Conservation (phyloP, 2,113 vertebrate genomes). For the Narcine bancroftii region DNA sequence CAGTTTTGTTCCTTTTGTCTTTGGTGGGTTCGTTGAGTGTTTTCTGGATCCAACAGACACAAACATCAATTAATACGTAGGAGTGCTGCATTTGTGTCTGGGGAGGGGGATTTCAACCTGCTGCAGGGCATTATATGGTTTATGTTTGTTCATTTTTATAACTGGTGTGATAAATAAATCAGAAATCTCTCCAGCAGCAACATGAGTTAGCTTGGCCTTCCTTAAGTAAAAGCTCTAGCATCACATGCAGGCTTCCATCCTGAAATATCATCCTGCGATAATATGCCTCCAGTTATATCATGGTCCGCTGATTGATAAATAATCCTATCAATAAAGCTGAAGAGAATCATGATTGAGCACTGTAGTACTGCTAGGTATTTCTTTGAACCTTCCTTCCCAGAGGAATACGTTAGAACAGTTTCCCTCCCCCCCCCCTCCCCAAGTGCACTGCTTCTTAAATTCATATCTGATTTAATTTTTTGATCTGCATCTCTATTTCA, state of each 20-base stretch:
- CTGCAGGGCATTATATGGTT: neutral
- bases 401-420: neutral
- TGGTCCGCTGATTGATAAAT: slow-evolving; percentile 18
- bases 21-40: neutral
- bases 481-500: neutral
- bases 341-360: neutral
- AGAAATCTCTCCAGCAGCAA: neutral
- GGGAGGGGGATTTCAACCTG: neutral
- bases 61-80: no score
- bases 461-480: slow-evolving; percentile 20
- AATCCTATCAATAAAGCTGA: slow-evolving; percentile 7
- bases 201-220: neutral
- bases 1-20: neutral
- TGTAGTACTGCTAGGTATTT: neutral
- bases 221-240: neutral
- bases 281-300: neutral
- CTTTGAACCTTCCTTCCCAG: slow-evolving; percentile 4
- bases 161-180: neutral
- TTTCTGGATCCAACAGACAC: neutral
- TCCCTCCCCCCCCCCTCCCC: no score
- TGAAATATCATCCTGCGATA: neutral
- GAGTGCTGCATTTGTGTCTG: neutral
- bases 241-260: neutral
- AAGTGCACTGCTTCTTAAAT: neutral
- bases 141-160: neutral